Base-by-base conservation (phyloP, 2,888 invertebrate species). In the Xanthia icteritia region DNA sequence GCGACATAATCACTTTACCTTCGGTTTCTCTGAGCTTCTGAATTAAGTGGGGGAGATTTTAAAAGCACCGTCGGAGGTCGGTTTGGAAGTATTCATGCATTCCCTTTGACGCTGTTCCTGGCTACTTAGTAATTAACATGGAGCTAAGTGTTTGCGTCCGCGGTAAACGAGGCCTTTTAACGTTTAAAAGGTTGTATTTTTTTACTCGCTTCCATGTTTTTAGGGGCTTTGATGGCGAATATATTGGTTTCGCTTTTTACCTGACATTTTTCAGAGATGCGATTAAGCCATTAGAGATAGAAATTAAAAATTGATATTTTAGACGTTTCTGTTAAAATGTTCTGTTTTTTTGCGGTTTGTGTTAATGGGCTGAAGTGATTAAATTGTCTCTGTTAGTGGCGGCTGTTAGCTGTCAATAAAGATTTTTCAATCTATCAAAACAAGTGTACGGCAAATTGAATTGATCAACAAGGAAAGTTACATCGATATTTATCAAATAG, bases 41-140 rank as follows among this genome's bases (percentile, higher is more conserved):
- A 93, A 94, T 94, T 94, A 94, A 94, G 94, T 91, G 94, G 94
- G 95, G 94, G 93, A 92, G 92, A 93, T 95, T 96, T 96, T 96
- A 95, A 96, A 96, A 96, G 96, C 96, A 88, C 92, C 93, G 93
- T 91, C 91, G 91, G 94, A 94, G 94, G 94, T 94, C 91, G 94
- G 93, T 93, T 93, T 91, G 92, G 91, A 95, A 96, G 96, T 96
- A 96, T 96, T 96, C 96, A 96, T 95, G 94, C 95, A 97, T 97
- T 97, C 97, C 94, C 97, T 97, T 97, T 97, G 96, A 96, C 95
- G 94, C 90, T 93, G 95, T 94, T 93, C 92, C 92, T 92, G 91
- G 95, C 96, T 96, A 96, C 96, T 96, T 96, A 96, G 93, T 96
- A 96, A 96, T 96, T 96, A 96, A 96, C 94, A 93, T 92, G 94